A percentile compares a stretch with the other conserved stretches of the same genome.
Conservation (phyloP, 1,140 invertebrate species). For the Steinernema feltiae region DNA sequence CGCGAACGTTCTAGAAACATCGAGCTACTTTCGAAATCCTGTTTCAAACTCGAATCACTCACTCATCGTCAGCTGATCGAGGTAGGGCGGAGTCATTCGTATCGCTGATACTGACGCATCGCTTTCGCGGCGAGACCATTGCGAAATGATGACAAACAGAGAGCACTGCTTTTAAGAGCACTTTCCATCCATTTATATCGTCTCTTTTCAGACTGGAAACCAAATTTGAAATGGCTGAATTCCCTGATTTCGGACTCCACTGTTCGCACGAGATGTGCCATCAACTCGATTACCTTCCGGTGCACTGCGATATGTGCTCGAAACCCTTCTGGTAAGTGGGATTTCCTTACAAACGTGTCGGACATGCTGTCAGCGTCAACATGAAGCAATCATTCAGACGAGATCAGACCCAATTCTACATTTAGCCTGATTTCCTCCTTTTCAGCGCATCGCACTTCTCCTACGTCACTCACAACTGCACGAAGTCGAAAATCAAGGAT, state of each 20-base stretch:
- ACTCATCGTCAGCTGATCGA: no score
- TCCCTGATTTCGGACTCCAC: slow-evolving; percentile 1
- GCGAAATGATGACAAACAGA: neutral
- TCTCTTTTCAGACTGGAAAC: neutral
- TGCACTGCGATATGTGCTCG: neutral
- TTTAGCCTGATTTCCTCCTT: no score
- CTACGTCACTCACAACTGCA: neutral
- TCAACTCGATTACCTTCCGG: neutral
- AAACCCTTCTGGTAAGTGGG: neutral
- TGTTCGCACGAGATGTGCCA: neutral
- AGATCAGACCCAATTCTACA: no score
- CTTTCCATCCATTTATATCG: neutral
- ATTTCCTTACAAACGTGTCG: no score
- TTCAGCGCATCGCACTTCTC: neutral
- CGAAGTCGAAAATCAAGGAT: neutral
- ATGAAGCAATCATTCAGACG: no score
- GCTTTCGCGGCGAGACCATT: neutral
- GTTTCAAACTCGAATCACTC: no score
- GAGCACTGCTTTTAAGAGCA: neutral
- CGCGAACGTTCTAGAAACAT: no score
- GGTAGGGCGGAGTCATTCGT: no score
- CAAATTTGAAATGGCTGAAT: neutral
- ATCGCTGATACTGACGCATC: no score
- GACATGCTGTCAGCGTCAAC: no score
- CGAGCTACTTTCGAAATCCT: no score